These are phyloP conservation scores for Chaunax sp. DNA, from an alignment of 2,797 vertebrate genomes.

Conservation along the genomic window DNA sequence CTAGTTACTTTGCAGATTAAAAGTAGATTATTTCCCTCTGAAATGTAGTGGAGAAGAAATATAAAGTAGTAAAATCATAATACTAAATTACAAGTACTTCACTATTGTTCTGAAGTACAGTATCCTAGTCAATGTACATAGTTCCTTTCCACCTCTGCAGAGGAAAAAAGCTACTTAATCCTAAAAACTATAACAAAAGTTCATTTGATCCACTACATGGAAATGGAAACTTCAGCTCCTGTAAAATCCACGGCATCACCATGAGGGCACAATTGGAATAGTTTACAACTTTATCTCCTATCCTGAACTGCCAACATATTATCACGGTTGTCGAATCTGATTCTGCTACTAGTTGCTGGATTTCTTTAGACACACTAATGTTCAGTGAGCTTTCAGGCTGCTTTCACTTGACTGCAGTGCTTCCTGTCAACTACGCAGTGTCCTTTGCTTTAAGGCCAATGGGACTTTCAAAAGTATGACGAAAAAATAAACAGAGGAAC, in stretches of 20 bases:
- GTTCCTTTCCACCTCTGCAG: too few relatives aligned
- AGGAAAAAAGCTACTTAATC: too few relatives aligned
- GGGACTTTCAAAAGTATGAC: constrained; percentile 33
- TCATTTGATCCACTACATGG: constrained; percentile 16
- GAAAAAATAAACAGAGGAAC: constrained; percentile 52
- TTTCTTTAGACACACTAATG: constrained; percentile 1
- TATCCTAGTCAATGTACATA: too few relatives aligned
- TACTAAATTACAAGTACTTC: too few relatives aligned
- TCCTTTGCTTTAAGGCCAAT: constrained; percentile 4
- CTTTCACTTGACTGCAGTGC: constrained; percentile 9
- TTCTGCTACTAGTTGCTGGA: background rate
- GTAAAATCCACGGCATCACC: constrained; percentile 30
- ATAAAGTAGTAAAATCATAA: too few relatives aligned
- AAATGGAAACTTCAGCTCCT: constrained; percentile 47
- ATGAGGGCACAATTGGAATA: constrained; percentile 9
- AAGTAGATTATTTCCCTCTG: too few relatives aligned
- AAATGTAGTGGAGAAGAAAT: too few relatives aligned
- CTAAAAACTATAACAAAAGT: constrained; percentile 5
- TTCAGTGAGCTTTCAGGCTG: background rate
- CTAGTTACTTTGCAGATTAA: too few relatives aligned
- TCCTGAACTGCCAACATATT: background rate
- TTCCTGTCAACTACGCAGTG: constrained; percentile 26
- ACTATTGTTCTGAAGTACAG: too few relatives aligned
- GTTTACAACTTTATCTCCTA: constrained; percentile 30
- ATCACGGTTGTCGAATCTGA: background rate